Evolutionary conservation across 2,888 invertebrate genomes (phyloP), one percentile per base, ranked within the genome.

Genomic region (Drosophila algonquin): DNA sequence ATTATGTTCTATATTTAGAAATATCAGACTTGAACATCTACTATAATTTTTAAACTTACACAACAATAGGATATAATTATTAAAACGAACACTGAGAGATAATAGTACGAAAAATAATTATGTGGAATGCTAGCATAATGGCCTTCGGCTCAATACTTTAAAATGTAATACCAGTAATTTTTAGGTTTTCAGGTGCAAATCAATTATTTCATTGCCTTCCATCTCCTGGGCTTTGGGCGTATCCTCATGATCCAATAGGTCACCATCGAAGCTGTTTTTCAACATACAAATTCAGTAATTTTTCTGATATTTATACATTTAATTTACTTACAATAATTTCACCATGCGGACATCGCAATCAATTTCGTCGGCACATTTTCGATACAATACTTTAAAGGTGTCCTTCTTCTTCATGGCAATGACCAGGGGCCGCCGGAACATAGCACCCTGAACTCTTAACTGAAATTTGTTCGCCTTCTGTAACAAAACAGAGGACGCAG

Each of bases 191-290:
- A 48, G 27, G 12, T 70, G 52, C 3, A 90, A 80, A 77, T 91
- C 91, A 45, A 91, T 88, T 7, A 89, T 77, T 80, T 91, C 91
- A 30, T 90, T 90, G 3, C 91, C 90, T 64, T 91, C 91, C 65
- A 91, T 85, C 8, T 91, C 91, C 27, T 91, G 80, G 63, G 88
- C 86, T 3, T 75, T 77, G 0, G 91, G 89, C 32, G 91, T 91
- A 59, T 87, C 87, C 65, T 82, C 73, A 3, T 77, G 70, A 9
- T 87, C 80, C 27, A 91, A 63, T 0, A 78, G 44, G 10, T 91
- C 91, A n/a, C 92, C 91, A 76, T 91, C 92, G 72, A 91, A 91
- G 50, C 91, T 91, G 58, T 14, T 18, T 12, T 14, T 6, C 8
- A 30, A 14, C 6, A 14, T 5, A 14, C 1, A 54, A 51, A n/a